These are phyloP conservation scores for Ostrea denselamellosa DNA, from an alignment of 1,140 invertebrate genomes.

Conservation along the genomic window DNA sequence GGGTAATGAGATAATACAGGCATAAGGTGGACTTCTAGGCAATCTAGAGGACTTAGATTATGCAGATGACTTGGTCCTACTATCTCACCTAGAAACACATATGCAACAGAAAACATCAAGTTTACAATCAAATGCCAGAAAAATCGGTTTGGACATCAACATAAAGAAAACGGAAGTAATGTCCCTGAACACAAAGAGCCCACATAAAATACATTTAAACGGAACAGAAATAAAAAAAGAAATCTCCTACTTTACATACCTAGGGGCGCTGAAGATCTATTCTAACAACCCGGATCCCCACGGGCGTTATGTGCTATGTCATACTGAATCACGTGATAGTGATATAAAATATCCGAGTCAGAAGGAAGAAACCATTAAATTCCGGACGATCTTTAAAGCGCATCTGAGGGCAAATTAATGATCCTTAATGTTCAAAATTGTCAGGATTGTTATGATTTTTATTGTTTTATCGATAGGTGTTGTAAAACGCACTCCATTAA, in stretches of 20 bases:
- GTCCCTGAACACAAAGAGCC: conserved; percentile 14
- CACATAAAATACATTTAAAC: conserved; percentile 20
- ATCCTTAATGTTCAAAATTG: no score
- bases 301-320: no score
- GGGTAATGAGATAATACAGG: conserved; percentile 46
- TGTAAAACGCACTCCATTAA: no score
- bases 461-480: no score
- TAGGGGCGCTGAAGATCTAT: no score
- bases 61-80: conserved; percentile 41
- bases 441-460: no score
- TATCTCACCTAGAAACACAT: conserved; percentile 38
- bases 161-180: conserved; percentile 34
- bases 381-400: no score
- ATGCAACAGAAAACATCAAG: conserved; percentile 46
- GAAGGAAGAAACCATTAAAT: no score
- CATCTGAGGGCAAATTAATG: no score
- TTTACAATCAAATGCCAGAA: conserved; percentile 38
- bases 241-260: conserved; percentile 35
- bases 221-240: conserved; percentile 9
- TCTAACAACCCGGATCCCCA: no score
- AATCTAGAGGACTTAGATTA: conserved; percentile 42
- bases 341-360: no score
- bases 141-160: conserved; percentile 35
- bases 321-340: no score
- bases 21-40: conserved; percentile 33